Evolutionary conservation across 2,113 vertebrate species (phyloP).

Genomic region (Corythoichthys haematopterus): DNA sequence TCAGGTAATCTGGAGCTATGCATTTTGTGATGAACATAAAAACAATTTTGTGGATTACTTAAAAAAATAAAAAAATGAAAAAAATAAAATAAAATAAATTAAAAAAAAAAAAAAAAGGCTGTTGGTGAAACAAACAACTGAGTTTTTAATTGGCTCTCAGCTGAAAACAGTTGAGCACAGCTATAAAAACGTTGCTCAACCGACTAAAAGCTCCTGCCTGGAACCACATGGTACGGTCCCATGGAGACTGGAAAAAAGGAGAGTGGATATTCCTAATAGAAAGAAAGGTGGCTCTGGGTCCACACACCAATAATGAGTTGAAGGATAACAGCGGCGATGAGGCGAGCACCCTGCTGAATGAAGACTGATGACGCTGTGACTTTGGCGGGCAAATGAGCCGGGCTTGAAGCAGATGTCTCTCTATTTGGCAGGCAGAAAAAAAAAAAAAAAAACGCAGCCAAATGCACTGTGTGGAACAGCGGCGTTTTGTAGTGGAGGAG

Average conservation of each 20-base stretch:
- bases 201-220: background rate
- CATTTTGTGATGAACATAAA: background rate
- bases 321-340: background rate
- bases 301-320: background rate
- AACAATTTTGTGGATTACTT: background rate
- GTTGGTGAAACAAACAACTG: background rate
- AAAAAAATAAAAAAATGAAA: too few relatives aligned
- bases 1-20: background rate
- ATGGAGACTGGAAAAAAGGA: background rate
- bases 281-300: background rate
- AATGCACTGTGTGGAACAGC: conserved; percentile 9
- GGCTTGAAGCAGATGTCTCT: conserved; percentile 36
- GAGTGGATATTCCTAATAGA: background rate
- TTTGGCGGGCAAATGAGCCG: conserved; percentile 4
- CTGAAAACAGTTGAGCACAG: background rate
- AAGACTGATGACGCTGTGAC: conserved; percentile 5
- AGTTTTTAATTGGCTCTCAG: background rate
- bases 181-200: background rate
- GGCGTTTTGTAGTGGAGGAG: background rate
- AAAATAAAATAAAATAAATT: too few relatives aligned
- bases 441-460: conserved; percentile 1
- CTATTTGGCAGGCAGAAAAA: conserved; percentile 6
- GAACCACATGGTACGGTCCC: background rate
- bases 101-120: background rate
- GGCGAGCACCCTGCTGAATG: background rate